Evolutionary conservation across 1,140 invertebrate species (phyloP).

Genomic region (Formica selysi): DNA sequence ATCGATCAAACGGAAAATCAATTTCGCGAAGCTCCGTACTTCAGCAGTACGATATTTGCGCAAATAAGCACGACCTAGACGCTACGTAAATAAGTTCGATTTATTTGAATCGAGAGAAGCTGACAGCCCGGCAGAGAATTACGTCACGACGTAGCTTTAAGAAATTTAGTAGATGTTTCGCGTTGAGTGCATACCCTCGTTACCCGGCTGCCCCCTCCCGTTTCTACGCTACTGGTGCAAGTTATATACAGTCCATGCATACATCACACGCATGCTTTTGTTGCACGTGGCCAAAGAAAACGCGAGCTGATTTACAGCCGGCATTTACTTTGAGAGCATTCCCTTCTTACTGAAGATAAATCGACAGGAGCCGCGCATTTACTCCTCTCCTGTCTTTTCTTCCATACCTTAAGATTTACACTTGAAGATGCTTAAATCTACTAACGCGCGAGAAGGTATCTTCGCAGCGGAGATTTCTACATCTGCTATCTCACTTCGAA

Average conservation of each 20-base stretch:
- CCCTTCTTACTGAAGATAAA: conserved; percentile 73
- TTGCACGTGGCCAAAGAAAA: conserved; percentile 71
- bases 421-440: conserved; percentile 64
- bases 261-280: conserved; percentile 64
- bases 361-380: conserved; percentile 68
- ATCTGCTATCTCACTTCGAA: conserved; percentile 35
- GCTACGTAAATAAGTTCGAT: conserved; percentile 60
- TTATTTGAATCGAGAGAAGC: conserved; percentile 52
- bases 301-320: conserved; percentile 74
- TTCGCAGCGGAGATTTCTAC: conserved; percentile 33
- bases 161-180: conserved; percentile 57
- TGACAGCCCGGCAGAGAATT: conserved; percentile 50
- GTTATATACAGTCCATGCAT: conserved; percentile 63
- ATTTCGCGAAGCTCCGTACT: conserved; percentile 54
- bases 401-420: conserved; percentile 57
- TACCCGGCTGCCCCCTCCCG: conserved; percentile 4
- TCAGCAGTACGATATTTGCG: conserved; percentile 48
- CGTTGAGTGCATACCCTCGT: conserved; percentile 59
- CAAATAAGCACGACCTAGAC: conserved; percentile 50
- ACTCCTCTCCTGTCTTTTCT: conserved; percentile 56
- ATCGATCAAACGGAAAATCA: conserved; percentile 51
- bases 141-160: conserved; percentile 57
- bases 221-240: conserved; percentile 38
- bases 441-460: conserved; percentile 24
- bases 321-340: conserved; percentile 69